phyloP scores from a whole-genome alignment of 2,888 invertebrate species.

The Ochropleura plecta region DNA sequence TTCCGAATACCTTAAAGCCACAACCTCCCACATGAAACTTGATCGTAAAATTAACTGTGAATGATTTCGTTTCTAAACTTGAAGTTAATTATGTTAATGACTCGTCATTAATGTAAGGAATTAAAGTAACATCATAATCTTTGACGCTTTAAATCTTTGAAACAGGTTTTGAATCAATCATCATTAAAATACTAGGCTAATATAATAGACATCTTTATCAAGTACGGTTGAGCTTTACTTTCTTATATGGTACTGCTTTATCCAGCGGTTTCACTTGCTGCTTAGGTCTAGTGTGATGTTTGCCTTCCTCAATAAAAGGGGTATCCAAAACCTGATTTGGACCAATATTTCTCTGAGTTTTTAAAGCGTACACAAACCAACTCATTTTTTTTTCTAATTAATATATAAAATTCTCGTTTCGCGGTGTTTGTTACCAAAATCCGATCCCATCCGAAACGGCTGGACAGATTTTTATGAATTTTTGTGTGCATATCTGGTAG shows the following conservation, averaged over 20 bases:
- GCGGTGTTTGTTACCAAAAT: no score
- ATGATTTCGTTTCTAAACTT: conserved; percentile 52
- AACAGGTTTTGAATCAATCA: conserved; percentile 52
- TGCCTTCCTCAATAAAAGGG: no score
- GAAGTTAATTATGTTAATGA: conserved; percentile 67
- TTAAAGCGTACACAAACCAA: no score
- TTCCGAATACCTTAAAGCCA: neutral
- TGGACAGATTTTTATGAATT: no score
- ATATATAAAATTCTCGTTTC: no score
- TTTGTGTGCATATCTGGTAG: no score
- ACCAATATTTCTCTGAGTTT: no score
- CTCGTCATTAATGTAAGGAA: conserved; percentile 60
- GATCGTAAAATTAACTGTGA: conserved; percentile 33
- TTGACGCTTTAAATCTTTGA: conserved; percentile 54
- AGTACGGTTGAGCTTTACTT: neutral
- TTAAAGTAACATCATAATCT: conserved; percentile 60
- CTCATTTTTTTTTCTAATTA: no score
- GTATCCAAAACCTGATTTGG: no score
- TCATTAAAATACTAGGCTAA: conserved; percentile 40
- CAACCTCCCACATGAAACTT: neutral
- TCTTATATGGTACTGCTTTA: neutral
- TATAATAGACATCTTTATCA: conserved; percentile 12
- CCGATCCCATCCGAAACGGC: no score
- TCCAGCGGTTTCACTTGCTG: no score
- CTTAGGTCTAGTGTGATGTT: no score